These are phyloP conservation scores for Stenopsyche tienmushanensis DNA, from an alignment of 1,140 invertebrate genomes.

Conservation along the genomic window DNA sequence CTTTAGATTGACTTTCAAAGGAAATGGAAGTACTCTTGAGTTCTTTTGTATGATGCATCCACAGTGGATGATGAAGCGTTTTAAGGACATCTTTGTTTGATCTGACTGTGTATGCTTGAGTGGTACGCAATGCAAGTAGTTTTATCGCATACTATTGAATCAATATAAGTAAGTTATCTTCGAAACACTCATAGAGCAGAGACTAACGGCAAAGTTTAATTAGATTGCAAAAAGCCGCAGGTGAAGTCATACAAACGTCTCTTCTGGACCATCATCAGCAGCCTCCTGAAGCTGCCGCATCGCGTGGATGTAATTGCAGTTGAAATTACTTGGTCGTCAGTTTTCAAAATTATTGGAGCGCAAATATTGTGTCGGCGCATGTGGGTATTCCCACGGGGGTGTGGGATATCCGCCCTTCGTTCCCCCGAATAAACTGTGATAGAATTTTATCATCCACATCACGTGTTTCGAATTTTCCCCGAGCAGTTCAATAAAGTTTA, in stretches of 20 bases:
- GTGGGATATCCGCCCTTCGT: neutral
- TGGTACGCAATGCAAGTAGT: too few relatives aligned
- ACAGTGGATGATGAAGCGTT: too few relatives aligned
- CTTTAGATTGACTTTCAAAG: too few relatives aligned
- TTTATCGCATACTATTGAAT: too few relatives aligned
- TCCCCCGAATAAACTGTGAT: constrained; percentile 28
- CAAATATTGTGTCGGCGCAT: constrained; percentile 37
- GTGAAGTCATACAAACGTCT: constrained; percentile 30
- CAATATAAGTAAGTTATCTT: constrained; percentile 2
- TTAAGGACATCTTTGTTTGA: too few relatives aligned
- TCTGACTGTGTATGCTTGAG: too few relatives aligned
- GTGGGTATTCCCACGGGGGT: neutral
- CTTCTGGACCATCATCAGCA: neutral
- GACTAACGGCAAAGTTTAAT: constrained; percentile 38
- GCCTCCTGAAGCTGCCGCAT: neutral
- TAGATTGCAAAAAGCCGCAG: constrained; percentile 35
- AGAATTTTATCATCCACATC: constrained; percentile 40
- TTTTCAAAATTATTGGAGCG: constrained; percentile 38
- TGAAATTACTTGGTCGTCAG: constrained; percentile 36
- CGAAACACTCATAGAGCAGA: neutral
- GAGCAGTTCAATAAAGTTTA: constrained; percentile 40
- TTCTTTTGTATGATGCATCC: too few relatives aligned
- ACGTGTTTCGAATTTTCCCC: constrained; percentile 41
- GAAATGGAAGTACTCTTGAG: too few relatives aligned
- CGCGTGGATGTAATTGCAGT: constrained; percentile 34